Percentiles rank a stretch among this genome's conserved stretches.
Conservation (phyloP, 2,888 invertebrate genomes). For the Ormyrus labotus region DNA sequence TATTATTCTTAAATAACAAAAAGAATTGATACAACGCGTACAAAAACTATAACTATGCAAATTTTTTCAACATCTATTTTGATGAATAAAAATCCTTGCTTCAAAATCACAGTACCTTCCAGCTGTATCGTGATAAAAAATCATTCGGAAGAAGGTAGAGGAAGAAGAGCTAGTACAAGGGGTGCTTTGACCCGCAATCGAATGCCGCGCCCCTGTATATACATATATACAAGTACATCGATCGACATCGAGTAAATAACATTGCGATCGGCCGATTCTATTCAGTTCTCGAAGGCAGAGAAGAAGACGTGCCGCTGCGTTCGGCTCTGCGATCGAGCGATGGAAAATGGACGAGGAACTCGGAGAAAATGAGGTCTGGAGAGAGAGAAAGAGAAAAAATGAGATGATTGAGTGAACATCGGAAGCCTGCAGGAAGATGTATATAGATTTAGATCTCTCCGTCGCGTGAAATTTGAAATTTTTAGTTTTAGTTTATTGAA, state of each 20-base stretch:
- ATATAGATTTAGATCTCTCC: too few species aligned
- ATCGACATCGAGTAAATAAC: conserved; percentile 7
- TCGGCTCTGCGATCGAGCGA: neutral
- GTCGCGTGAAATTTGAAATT: too few species aligned
- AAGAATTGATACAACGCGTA: too few species aligned
- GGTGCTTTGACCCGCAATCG: conserved; percentile 19
- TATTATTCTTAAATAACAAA: too few species aligned
- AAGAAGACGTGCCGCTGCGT: too few species aligned
- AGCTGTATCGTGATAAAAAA: neutral
- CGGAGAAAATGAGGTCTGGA: neutral
- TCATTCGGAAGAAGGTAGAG: neutral
- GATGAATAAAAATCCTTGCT: too few species aligned
- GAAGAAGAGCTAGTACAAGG: conserved; percentile 6
- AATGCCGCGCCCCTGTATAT: too few species aligned
- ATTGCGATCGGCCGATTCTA: neutral
- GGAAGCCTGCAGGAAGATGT: too few species aligned
- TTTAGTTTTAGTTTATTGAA: too few species aligned
- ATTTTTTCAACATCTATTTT: too few species aligned
- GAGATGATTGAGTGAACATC: too few species aligned
- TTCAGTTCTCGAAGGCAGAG: neutral
- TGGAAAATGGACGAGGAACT: conserved; percentile 4
- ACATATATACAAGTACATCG: neutral
- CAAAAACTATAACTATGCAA: too few species aligned
- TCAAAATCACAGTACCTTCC: neutral
- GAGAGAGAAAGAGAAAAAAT: neutral